These are phyloP conservation scores for Cyclargus thomasi DNA, from an alignment of 1,140 invertebrate genomes.

Conservation along the genomic window DNA sequence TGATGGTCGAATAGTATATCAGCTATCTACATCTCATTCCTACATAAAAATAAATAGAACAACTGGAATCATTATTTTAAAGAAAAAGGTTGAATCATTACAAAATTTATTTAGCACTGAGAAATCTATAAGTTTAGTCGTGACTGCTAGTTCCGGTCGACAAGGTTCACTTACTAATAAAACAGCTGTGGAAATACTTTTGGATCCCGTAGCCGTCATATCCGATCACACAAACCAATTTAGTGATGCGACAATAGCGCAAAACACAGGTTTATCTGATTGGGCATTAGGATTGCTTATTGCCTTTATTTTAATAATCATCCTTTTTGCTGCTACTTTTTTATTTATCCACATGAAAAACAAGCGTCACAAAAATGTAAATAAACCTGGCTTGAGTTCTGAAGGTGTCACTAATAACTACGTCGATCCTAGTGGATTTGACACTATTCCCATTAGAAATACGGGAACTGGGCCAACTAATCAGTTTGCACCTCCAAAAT, in stretches of 20 bases:
- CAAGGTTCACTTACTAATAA: conserved; percentile 90
- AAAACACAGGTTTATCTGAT: conserved; percentile 83
- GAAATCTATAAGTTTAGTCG: conserved; percentile 84
- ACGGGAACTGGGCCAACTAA: conserved; percentile 75
- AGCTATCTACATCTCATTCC: conserved; percentile 86
- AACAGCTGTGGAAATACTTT: conserved; percentile 88
- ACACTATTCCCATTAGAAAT: conserved; percentile 89
- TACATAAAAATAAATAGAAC: conserved; percentile 95
- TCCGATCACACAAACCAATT: conserved; percentile 49
- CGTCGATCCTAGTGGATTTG: conserved; percentile 89
- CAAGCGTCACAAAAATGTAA: conserved; percentile 85
- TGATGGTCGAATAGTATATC: conserved; percentile 93
- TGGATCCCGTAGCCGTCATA: conserved; percentile 82
- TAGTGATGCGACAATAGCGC: conserved; percentile 70
- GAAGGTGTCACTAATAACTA: conserved; percentile 86
- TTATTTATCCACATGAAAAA: conserved; percentile 90
- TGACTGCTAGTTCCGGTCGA: conserved; percentile 91
- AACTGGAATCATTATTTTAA: conserved; percentile 89
- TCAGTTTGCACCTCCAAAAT: conserved; percentile 91
- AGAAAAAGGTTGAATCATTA: conserved; percentile 82
- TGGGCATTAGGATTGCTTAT: conserved; percentile 92
- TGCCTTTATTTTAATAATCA: conserved; percentile 85
- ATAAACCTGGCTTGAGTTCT: conserved; percentile 83
- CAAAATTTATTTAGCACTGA: conserved; percentile 77
- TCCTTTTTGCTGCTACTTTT: conserved; percentile 87